Conservation (phyloP, 2,797 vertebrate genomes). For the Champsocephalus gunnari region DNA sequence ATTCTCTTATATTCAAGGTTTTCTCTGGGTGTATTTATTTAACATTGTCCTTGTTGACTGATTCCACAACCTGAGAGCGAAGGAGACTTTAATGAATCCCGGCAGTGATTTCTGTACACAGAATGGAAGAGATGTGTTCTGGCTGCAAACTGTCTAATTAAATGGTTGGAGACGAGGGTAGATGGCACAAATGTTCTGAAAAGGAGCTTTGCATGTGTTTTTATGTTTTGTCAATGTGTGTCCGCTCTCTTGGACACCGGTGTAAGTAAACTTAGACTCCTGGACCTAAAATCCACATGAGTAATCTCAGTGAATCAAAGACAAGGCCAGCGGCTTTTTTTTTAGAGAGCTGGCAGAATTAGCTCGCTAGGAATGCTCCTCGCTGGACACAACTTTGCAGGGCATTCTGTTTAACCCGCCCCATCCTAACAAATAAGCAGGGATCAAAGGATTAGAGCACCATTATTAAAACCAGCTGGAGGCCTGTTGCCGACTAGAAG, state of each 20-base stretch:
- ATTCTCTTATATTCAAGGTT: slow-evolving; percentile 26
- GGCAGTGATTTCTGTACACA: slow-evolving; percentile 32
- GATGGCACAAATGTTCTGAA: slow-evolving; percentile 27
- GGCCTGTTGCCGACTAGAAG: slow-evolving; percentile 31
- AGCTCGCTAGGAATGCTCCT: slow-evolving; percentile 44
- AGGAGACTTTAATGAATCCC: slow-evolving; percentile 44
- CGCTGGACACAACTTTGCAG: slow-evolving; percentile 48
- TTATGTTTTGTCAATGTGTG: slow-evolving; percentile 11
- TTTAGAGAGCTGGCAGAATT: slow-evolving; percentile 55
- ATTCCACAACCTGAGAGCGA: slow-evolving; percentile 27
- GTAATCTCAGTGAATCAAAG: slow-evolving; percentile 62
- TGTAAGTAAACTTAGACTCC: slow-evolving; percentile 57
- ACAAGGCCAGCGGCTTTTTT: slow-evolving; percentile 55
- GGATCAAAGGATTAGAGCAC: slow-evolving; percentile 64
- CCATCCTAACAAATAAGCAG: slow-evolving; percentile 62
- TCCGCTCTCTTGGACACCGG: slow-evolving; percentile 27
- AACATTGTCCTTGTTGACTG: slow-evolving; percentile 15
- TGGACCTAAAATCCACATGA: slow-evolving; percentile 43
- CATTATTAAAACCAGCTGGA: slow-evolving; percentile 71
- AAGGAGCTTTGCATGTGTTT: slow-evolving; percentile 21
- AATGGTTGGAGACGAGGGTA: slow-evolving; percentile 32
- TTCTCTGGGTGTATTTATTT: slow-evolving; percentile 18
- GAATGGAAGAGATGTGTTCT: slow-evolving; percentile 30
- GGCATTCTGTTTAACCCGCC: slow-evolving; percentile 63
- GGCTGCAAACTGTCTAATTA: slow-evolving; percentile 49